Evolutionary conservation across 1,140 invertebrate species (phyloP), one percentile per base, ranked within the genome.

Genomic region (Diorhabda carinulata): DNA sequence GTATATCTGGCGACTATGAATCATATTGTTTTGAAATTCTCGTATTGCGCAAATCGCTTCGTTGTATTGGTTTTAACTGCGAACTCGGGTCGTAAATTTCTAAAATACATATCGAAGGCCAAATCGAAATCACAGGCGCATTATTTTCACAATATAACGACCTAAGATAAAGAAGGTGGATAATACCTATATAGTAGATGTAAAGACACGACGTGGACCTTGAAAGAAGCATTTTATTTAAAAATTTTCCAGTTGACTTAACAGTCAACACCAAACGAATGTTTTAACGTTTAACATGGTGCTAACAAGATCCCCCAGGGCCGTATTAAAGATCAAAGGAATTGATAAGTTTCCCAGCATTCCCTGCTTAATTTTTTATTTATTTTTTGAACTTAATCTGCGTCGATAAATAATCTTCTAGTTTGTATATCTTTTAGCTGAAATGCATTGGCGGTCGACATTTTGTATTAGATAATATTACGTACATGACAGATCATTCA

Each of bases 231-330:
- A 47, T 60, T 66, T 66, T 66, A 66, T 66, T 66, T 60, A 44
- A 42, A 60, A 64, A 66, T 66, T 66, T 66, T 66, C 65, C 65
- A 66, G 42, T 66, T 60, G 65, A 60, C 10, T 66, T 66, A 66
- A 57, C 65, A 66, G 57, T 57, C 65, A 66, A 42, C 65, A 56
- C 65, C 8, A 45, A 60, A 47, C 58, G 65, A 66, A 66, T 66
- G 65, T 66, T 64, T 64, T 64, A 66, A 66, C 60, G 65, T 66
- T 60, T 9, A 60, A 66, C 65, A 66, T 59, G 42, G 65, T 60
- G 65, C 65, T 66, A 66, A 66, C 65, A 66, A 66, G 65, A 41
- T 47, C 63, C 65, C 65, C 65, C 65, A 66, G 65, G 58, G 65
- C 42, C 65, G 65, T 52, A 66, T 44, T 66, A n/a, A 42, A 64